Conservation (phyloP, 2,888 invertebrate species). For the Clanis bilineata region DNA sequence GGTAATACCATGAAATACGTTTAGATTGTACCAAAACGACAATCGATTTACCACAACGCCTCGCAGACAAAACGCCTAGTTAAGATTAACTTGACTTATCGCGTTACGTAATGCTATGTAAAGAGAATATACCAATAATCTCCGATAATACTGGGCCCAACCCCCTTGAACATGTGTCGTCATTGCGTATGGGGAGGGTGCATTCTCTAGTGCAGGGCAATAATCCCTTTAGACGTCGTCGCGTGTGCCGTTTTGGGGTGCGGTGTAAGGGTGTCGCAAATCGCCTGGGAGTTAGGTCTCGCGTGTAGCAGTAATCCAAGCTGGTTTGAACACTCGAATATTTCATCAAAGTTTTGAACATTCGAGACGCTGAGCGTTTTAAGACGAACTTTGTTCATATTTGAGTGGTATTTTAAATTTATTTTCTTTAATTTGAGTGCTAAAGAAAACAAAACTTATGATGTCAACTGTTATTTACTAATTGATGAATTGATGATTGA, state of each 20-base stretch:
- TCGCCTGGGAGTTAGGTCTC: conserved; percentile 48
- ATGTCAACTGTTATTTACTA: too few relatives aligned
- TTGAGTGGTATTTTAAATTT: not conserved
- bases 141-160: conserved; percentile 64
- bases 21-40: conserved; percentile 2
- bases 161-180: conserved; percentile 60
- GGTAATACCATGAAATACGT: conserved; percentile 3
- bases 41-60: conserved; percentile 1
- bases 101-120: conserved; percentile 63
- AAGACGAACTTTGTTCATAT: not conserved
- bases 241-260: conserved; percentile 56
- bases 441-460: not conserved
- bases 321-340: conserved; percentile 33
- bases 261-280: conserved; percentile 29
- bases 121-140: conserved; percentile 73
- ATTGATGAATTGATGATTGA: too few relatives aligned
- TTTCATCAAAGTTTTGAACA: conserved; percentile 18
- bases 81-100: conserved; percentile 70
- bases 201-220: conserved; percentile 70
- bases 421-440: not conserved
- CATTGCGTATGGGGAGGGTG: conserved; percentile 62
- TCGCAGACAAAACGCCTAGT: conserved; percentile 28
- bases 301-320: conserved; percentile 49
- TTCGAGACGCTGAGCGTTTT: not conserved
- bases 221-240: conserved; percentile 70